phyloP scores from a whole-genome alignment of 2,797 vertebrate genomes.

The Podarcis siculus region DNA sequence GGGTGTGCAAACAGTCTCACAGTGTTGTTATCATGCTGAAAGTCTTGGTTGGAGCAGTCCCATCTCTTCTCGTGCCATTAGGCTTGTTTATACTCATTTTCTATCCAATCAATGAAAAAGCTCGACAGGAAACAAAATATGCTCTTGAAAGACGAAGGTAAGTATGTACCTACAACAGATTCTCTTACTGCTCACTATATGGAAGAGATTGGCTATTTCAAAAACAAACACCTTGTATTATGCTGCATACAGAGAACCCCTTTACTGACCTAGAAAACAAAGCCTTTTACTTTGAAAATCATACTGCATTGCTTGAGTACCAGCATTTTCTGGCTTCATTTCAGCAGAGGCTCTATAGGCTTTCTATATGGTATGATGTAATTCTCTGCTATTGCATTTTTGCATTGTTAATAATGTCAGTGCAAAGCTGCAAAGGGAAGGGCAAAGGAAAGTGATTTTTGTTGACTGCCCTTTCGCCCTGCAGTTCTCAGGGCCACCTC shows the following conservation, averaged over 20 bases:
- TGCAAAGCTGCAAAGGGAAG: background rate
- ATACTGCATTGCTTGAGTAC: background rate
- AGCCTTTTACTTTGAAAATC: background rate
- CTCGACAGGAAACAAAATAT: conserved; percentile 82
- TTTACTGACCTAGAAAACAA: background rate
- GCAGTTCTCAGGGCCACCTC: background rate
- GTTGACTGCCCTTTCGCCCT: background rate
- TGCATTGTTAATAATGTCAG: too few species aligned
- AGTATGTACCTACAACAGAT: conserved; percentile 37
- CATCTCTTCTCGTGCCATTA: conserved; percentile 87
- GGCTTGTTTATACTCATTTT: conserved; percentile 90
- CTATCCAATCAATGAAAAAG: conserved; percentile 88
- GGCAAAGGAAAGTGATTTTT: background rate
- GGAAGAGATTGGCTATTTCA: background rate
- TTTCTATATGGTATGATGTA: too few species aligned
- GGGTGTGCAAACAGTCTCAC: conserved; percentile 86
- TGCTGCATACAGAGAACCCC: background rate
- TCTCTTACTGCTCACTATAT: background rate
- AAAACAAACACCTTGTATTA: background rate
- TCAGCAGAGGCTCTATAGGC: background rate
- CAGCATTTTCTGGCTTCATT: background rate
- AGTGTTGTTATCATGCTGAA: conserved; percentile 90
- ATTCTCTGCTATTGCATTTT: too few species aligned
- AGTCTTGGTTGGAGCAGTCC: conserved; percentile 90
- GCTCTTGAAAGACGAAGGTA: conserved; percentile 88